Conservation (phyloP, 2,888 invertebrate species). For the Himalopsyche japonica region DNA sequence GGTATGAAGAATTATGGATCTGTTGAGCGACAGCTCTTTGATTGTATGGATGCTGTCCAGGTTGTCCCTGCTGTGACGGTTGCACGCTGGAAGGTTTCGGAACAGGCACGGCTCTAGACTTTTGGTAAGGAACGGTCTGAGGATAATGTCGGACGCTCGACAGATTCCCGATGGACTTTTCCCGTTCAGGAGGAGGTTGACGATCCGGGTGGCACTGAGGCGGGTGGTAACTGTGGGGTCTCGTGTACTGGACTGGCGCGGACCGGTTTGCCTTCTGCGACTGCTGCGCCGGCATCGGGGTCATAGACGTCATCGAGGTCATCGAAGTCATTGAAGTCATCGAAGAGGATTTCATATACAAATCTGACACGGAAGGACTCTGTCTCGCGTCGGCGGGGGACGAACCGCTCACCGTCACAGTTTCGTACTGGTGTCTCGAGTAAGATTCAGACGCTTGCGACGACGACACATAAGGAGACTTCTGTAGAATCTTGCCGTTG, state of each 20-base stretch:
- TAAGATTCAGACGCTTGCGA: constrained; percentile 9
- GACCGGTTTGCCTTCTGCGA: constrained; percentile 29
- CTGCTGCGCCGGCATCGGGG: constrained; percentile 4
- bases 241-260: constrained; percentile 13
- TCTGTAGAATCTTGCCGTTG: background rate
- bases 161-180: constrained; percentile 38
- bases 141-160: constrained; percentile 40
- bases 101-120: constrained; percentile 32
- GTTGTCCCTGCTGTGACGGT: constrained; percentile 20
- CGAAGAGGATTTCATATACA: constrained; percentile 11
- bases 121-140: constrained; percentile 43
- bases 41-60: constrained; percentile 23
- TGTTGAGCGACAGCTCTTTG: constrained; percentile 40
- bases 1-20: constrained; percentile 36
- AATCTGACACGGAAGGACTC: constrained; percentile 5
- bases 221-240: constrained; percentile 16
- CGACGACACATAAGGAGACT: background rate
- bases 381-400: constrained; percentile 22
- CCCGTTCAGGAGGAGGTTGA: constrained; percentile 17
- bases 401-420: background rate
- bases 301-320: no score
- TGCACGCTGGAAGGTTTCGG: background rate
- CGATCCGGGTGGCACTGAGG: constrained; percentile 25
- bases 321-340: background rate
- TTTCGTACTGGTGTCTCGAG: constrained; percentile 22